Base-by-base conservation (phyloP, 92 coral and sea anemone species). In the Phymanthus crucifer region DNA sequence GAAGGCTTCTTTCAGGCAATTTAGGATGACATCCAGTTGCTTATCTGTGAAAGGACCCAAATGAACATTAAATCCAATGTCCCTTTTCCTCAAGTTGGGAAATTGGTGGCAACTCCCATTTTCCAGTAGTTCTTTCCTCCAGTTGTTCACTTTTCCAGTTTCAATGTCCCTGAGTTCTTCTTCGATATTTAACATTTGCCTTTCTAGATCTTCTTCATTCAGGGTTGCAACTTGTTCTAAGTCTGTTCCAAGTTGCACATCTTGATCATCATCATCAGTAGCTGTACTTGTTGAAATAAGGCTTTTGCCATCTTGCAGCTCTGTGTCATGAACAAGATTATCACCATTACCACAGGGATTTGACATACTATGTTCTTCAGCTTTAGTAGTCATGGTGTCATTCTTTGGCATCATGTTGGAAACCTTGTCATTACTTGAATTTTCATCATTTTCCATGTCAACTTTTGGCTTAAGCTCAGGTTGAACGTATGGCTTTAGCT, bases 31-130 rank as follows among this genome's bases (percentile, higher is more conserved):
- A 45, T 46, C 78, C 35, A 48, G 10, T 34, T 75, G 80, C 3
- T 75, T 9, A n/a, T 75, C 80, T 27, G 80, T 46, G 46, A 52
- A 75, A 32, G 64, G 40, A 54, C 80, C 80, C 31, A 52, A 7
- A 54, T 75, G 80, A 33, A 75, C 80, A 57, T 75, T 50, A 32
- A 46, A 75, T 32, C 32, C 40, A 32, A 75, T 6, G 54, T 75
- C 80, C 38, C 5, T 75, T 56, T 52, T 46, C 54, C 40, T 50
- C 67, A 75, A 58, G 67, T 58, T 1, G 67, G 67, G 67, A 58
- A 58, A 58, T 58, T 58, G 24, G 67, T 24, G 67, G 27, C 67
- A 26, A 8, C 67, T 58, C 67, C 67, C 67, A 1, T 58, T 58
- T 26, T 58, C 67, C 67, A 58, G 67, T 58, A 58, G 67, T 58